phyloP scores from a whole-genome alignment of 2,888 invertebrate genomes.

The Marasmarcha lunaedactyla region DNA sequence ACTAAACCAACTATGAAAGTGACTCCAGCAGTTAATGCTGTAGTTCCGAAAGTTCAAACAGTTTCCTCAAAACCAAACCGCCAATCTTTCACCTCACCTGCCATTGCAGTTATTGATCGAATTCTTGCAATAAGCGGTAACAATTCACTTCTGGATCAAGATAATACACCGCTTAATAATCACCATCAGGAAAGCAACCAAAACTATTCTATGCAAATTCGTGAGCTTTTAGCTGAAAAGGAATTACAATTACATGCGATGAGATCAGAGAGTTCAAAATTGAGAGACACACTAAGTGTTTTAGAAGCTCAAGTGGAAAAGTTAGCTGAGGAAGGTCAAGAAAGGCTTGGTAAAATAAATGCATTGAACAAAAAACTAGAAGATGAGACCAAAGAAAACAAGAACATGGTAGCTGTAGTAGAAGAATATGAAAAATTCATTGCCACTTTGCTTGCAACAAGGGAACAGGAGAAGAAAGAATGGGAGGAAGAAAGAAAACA shows the following conservation, averaged over 20 bases:
- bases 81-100: constrained; percentile 56
- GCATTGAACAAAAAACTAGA: constrained; percentile 41
- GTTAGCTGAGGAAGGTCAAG: constrained; percentile 40
- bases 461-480: constrained; percentile 75
- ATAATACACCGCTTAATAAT: constrained; percentile 26
- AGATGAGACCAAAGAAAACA: constrained; percentile 57
- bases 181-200: constrained; percentile 44
- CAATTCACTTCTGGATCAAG: constrained; percentile 32
- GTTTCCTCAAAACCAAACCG: constrained; percentile 45
- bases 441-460: constrained; percentile 78
- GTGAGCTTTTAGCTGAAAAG: constrained; percentile 66
- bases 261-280: constrained; percentile 54
- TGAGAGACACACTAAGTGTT: constrained; percentile 49
- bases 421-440: constrained; percentile 85
- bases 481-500: constrained; percentile 62
- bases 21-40: constrained; percentile 46
- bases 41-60: constrained; percentile 37
- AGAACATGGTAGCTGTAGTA: constrained; percentile 75
- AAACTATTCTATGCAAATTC: constrained; percentile 43
- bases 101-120: constrained; percentile 64
- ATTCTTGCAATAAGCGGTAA: constrained; percentile 53
- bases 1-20: constrained; percentile 60
- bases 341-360: constrained; percentile 42
- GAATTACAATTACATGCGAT: constrained; percentile 65
- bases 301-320: constrained; percentile 46